Conservation (phyloP, 37 sponge, comb jelly and placozoan genomes). For the Chondrosia reniformis region DNA sequence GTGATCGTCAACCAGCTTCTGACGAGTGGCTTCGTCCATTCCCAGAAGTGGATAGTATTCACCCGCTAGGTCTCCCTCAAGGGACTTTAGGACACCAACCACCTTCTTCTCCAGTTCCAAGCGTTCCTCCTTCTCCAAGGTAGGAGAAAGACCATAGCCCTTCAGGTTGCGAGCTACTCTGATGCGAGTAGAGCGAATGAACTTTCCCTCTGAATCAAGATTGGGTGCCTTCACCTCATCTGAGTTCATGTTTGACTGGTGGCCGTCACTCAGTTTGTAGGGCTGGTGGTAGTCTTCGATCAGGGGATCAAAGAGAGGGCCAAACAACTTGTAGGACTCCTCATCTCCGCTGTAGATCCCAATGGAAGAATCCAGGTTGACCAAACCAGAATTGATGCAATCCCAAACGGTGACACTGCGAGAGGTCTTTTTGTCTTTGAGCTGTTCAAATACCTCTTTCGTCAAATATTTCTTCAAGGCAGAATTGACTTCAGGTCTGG, state of each 20-base stretch:
- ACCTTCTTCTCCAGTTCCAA: slow-evolving; percentile 61
- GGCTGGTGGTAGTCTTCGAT: slow-evolving; percentile 66
- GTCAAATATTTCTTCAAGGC: slow-evolving; percentile 43
- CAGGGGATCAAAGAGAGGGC: slow-evolving; percentile 59
- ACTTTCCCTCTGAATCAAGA: slow-evolving; percentile 34
- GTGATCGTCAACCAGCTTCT: slow-evolving; percentile 73
- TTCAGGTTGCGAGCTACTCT: slow-evolving; percentile 39
- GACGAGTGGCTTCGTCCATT: slow-evolving; percentile 51
- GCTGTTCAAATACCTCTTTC: slow-evolving; percentile 26
- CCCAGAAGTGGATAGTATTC: slow-evolving; percentile 61
- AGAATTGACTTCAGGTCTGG: slow-evolving; percentile 27
- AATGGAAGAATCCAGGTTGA: slow-evolving; percentile 40
- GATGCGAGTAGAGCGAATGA: slow-evolving; percentile 32
- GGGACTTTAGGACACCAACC: slow-evolving; percentile 31
- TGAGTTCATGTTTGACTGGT: slow-evolving; percentile 64
- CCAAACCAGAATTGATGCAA: slow-evolving; percentile 52
- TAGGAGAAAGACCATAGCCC: slow-evolving; percentile 33
- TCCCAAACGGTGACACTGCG: slow-evolving; percentile 37
- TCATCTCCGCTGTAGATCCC: slow-evolving; percentile 75
- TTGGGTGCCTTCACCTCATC: slow-evolving; percentile 27
- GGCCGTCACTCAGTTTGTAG: slow-evolving; percentile 21
- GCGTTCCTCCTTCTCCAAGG: slow-evolving; percentile 58
- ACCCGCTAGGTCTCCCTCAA: slow-evolving; percentile 49
- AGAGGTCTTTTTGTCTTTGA: slow-evolving; percentile 30
- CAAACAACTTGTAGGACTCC: slow-evolving; percentile 79